Evolutionary conservation across 2,797 vertebrate genomes (phyloP).

Genomic region (Helicolenus hilgendorfi): DNA sequence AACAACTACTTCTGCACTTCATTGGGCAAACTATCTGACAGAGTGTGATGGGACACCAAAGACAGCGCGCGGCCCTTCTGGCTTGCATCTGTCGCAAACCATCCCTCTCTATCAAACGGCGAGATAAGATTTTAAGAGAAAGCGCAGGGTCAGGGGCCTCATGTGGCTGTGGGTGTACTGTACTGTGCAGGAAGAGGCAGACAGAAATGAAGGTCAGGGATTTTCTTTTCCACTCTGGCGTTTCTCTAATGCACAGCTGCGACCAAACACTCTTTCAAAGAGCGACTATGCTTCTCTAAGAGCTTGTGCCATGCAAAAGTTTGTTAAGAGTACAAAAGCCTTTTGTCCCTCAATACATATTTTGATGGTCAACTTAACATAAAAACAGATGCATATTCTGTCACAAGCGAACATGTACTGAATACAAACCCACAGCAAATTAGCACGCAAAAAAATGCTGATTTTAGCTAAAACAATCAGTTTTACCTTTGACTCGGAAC

Average conservation of each 20-base stretch:
- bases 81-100: slow-evolving; percentile 53
- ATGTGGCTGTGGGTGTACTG: slow-evolving; percentile 48
- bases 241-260: slow-evolving; percentile 53
- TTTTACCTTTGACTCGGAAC: slow-evolving; percentile 67
- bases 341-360: neutral
- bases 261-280: slow-evolving; percentile 27
- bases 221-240: slow-evolving; percentile 3
- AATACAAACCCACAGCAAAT: neutral
- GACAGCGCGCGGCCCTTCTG: slow-evolving; percentile 35
- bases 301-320: neutral
- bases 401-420: neutral
- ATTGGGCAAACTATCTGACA: slow-evolving; percentile 43
- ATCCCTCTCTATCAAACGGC: slow-evolving; percentile 54
- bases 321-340: neutral
- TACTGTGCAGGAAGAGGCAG: neutral
- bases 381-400: neutral
- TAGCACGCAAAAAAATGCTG: neutral
- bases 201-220: slow-evolving; percentile 54
- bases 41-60: slow-evolving; percentile 51
- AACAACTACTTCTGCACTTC: slow-evolving; percentile 20
- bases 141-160: slow-evolving; percentile 50
- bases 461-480: slow-evolving; percentile 44
- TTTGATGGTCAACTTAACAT: neutral
- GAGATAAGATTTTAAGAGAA: slow-evolving; percentile 62
- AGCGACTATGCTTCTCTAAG: neutral